A percentile compares a stretch with the other conserved stretches of the same genome.
These are phyloP conservation scores for Hoplostethus atlanticus DNA, from an alignment of 2,797 vertebrate genomes.

Conservation along the genomic window DNA sequence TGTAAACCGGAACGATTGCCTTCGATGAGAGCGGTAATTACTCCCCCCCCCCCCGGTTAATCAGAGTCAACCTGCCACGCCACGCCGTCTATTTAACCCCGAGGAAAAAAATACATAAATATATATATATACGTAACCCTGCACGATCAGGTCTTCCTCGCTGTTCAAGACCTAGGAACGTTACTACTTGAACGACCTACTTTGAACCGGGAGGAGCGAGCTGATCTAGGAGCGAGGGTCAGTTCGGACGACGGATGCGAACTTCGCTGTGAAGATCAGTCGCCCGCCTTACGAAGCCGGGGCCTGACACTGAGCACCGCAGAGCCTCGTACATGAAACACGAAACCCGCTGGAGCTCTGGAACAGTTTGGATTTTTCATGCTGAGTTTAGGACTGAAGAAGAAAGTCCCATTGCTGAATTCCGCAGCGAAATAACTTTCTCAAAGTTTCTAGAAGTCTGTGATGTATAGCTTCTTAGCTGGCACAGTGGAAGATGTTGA, in stretches of 20 bases:
- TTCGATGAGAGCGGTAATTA: slow-evolving; percentile 52
- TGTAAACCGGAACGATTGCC: slow-evolving; percentile 53
- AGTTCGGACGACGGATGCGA: no score
- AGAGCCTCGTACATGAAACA: slow-evolving; percentile 7
- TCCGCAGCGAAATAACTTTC: not conserved
- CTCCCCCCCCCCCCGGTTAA: slow-evolving; percentile 43
- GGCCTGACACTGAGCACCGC: not conserved
- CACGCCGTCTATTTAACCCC: slow-evolving; percentile 41
- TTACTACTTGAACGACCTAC: no score
- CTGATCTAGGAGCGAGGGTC: no score
- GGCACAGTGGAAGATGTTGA: slow-evolving; percentile 16
- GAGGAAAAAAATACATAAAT: slow-evolving; percentile 28
- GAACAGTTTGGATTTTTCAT: not conserved
- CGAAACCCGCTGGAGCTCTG: no score
- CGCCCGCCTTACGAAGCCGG: no score
- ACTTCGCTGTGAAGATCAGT: no score
- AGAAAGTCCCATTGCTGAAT: not conserved
- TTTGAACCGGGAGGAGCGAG: no score
- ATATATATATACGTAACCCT: slow-evolving; percentile 55
- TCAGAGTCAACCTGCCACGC: slow-evolving; percentile 29
- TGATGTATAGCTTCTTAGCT: slow-evolving; percentile 11
- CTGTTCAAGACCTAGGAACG: slow-evolving; percentile 56
- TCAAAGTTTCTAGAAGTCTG: not conserved
- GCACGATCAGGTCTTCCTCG: slow-evolving; percentile 65
- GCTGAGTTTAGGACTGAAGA: slow-evolving; percentile 1